These are phyloP conservation scores for Macaria liturata DNA, from an alignment of 2,888 invertebrate genomes.

Conservation along the genomic window DNA sequence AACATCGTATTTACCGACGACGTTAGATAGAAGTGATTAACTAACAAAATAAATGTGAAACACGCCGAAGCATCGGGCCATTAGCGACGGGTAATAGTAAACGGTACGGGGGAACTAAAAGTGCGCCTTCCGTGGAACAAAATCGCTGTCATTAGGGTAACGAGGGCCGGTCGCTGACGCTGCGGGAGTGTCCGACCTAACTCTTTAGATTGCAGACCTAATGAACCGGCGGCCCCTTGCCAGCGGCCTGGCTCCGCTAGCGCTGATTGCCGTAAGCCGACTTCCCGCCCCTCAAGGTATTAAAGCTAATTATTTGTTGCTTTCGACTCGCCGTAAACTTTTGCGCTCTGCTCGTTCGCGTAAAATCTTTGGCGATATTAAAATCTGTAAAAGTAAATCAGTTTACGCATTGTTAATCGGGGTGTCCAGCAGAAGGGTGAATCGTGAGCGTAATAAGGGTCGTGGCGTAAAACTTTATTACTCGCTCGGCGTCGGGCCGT, in stretches of 20 bases:
- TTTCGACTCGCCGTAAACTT: constrained; percentile 22
- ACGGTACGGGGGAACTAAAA: constrained; percentile 72
- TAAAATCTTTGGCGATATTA: constrained; percentile 20
- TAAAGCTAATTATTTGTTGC: constrained; percentile 43
- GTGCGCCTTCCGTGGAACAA: constrained; percentile 69
- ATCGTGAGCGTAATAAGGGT: constrained; percentile 67
- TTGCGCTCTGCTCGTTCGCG: constrained; percentile 34
- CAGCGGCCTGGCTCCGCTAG: constrained; percentile 51
- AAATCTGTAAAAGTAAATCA: constrained; percentile 56
- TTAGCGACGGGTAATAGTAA: constrained; percentile 73
- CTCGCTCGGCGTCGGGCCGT: constrained; percentile 59
- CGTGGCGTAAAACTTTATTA: constrained; percentile 74
- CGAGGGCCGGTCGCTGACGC: constrained; percentile 74
- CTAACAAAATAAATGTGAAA: constrained; percentile 63
- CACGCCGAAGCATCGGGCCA: constrained; percentile 67
- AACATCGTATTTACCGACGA: constrained; percentile 37
- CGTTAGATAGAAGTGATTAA: constrained; percentile 53
- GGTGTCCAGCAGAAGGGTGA: constrained; percentile 59
- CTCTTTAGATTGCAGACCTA: constrained; percentile 70
- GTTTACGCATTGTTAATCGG: constrained; percentile 71
- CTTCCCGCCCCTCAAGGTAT: constrained; percentile 45
- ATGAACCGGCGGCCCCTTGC: constrained; percentile 69
- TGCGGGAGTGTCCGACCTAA: constrained; percentile 64
- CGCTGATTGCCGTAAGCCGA: constrained; percentile 52
- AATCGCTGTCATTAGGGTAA: constrained; percentile 81